Evolutionary conservation across 2,113 vertebrate genomes (phyloP), one percentile per base, ranked within the genome.

Genomic region (Mormyrus lacerda): DNA sequence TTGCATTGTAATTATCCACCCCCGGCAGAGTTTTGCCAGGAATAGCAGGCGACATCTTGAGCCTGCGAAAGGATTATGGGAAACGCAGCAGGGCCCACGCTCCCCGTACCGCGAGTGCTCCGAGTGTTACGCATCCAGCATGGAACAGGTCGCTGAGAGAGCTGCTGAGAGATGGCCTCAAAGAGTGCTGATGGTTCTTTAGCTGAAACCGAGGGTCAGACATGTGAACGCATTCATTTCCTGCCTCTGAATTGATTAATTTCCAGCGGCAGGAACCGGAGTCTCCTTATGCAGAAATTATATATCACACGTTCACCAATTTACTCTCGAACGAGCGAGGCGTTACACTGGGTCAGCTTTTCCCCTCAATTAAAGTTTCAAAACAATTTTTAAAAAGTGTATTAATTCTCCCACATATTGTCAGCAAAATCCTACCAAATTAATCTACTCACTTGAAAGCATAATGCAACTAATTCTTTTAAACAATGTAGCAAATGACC

Each of bases 41-140:
- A 87, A 87, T 65, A 87, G 87, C 48, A 65, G 31, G 55, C 87
- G 55, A 87, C 51, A 87, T 87, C 87, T 61, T 87, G 87, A 87
- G 55, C 48, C 53, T 58, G 87, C 55, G n/a, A 44, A 44, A 87
- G 31, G 35, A 87, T 87, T 87, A 24, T 86, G 85, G 85, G 87
- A 87, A 61, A 44, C 48, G 8, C 51, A 61, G 87, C 21, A 27
- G 48, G 31, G 19, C 19, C 31, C 53, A 61, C 55, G 24, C 55
- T 51, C 48, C 48, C 48, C 9, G 39, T 13, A 42, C 55, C 39
- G 51, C 48, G 17, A 87, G 51, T 50, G 55, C 15, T 58, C 53
- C 9, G 39, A 65, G n/a, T 61, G 21, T 87, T 19, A 65, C 53
- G 53, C 31, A 19, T 39, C 55, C 35, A 65, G 48, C 50, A 87